A percentile compares a stretch with the other conserved stretches of the same genome.
These are phyloP conservation scores for Muscicapa comitata DNA, from an alignment of 2,797 vertebrate genomes.

Conservation along the genomic window DNA sequence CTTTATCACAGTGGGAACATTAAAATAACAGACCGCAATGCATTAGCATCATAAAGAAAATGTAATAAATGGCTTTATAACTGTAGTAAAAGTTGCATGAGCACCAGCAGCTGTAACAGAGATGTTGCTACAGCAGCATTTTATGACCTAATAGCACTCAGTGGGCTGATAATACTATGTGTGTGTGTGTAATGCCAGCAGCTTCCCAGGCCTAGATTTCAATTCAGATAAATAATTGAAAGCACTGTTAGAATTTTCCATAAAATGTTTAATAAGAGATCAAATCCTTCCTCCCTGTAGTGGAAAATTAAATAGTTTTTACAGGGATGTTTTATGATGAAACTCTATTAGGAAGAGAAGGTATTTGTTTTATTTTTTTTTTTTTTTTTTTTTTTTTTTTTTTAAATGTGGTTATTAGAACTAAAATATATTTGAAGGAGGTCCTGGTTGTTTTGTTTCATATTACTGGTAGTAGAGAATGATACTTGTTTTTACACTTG, in stretches of 20 bases:
- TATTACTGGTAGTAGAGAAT: neutral
- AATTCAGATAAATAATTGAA: constrained; percentile 80
- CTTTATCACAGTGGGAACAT: constrained; percentile 77
- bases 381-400: neutral
- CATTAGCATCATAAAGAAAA: constrained; percentile 81
- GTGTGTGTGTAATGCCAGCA: constrained; percentile 68
- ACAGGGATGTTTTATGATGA: constrained; percentile 63
- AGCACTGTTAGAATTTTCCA: constrained; percentile 76
- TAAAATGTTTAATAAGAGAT: constrained; percentile 80
- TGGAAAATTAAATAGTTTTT: constrained; percentile 78
- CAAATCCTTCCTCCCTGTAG: constrained; percentile 66
- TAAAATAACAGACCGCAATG: constrained; percentile 76
- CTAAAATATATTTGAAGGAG: constrained; percentile 30
- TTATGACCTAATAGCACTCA: constrained; percentile 76
- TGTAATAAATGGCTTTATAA: constrained; percentile 82
- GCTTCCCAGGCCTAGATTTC: constrained; percentile 72
- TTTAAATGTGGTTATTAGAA: neutral
- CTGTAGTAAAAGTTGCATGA: constrained; percentile 79
- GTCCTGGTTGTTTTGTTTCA: constrained; percentile 22
- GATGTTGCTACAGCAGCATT: constrained; percentile 72
- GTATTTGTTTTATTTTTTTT: neutral
- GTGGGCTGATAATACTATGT: constrained; percentile 74
- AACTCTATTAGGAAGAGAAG: constrained; percentile 24
- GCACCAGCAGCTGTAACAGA: constrained; percentile 75
- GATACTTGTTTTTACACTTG: neutral